Conservation (phyloP, 1,140 invertebrate species). For the Drosophila chauvacae region DNA sequence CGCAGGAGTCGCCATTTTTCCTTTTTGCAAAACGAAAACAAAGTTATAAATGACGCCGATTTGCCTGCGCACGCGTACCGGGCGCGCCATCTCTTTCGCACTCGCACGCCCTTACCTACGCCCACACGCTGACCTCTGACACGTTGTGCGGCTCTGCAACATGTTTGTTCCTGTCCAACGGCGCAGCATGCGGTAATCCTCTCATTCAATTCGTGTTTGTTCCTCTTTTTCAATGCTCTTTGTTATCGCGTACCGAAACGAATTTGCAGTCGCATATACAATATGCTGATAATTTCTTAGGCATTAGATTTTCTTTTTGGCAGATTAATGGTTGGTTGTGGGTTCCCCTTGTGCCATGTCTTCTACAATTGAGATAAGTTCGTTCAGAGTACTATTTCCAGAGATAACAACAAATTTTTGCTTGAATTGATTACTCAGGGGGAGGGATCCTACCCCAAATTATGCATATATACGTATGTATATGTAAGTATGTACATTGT, state of each 20-base stretch:
- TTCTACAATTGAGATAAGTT: background rate
- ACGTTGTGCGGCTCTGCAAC: constrained; percentile 47
- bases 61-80: constrained; percentile 45
- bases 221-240: constrained; percentile 8
- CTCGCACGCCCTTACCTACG: constrained; percentile 11
- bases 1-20: constrained; percentile 5
- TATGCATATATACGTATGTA: too few relatives aligned
- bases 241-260: constrained; percentile 16
- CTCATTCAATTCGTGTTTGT: constrained; percentile 73
- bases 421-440: background rate
- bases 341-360: constrained; percentile 3
- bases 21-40: constrained; percentile 75
- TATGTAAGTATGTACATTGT: too few relatives aligned
- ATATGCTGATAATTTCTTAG: background rate
- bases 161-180: constrained; percentile 60
- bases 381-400: too few relatives aligned
- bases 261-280: background rate
- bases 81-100: constrained; percentile 14
- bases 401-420: background rate
- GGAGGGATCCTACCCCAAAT: too few relatives aligned
- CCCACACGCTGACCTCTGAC: constrained; percentile 29
- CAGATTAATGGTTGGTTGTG: too few relatives aligned
- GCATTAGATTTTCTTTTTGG: background rate
- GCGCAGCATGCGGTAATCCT: constrained; percentile 3
- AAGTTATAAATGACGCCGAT: constrained; percentile 61